phyloP scores from a whole-genome alignment of 2,113 vertebrate genomes.

The Megaptera novaeangliae region DNA sequence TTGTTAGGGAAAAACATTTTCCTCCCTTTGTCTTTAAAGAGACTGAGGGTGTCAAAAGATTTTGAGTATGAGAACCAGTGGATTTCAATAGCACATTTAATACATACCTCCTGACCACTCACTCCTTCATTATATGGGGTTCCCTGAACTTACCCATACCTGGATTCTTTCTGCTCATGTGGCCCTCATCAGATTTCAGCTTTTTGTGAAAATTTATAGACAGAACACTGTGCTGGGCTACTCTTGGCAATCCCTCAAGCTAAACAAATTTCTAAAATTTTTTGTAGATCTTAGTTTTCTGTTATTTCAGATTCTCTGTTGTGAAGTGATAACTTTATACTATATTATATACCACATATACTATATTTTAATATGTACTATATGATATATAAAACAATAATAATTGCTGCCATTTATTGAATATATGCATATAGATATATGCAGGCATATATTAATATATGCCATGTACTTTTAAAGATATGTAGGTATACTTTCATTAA shows the following conservation, averaged over 20 bases:
- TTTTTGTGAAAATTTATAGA: not conserved
- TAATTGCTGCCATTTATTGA: not conserved
- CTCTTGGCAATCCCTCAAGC: not conserved
- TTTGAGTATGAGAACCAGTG: not conserved
- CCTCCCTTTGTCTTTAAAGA: not conserved
- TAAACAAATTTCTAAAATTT: not conserved
- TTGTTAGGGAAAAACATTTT: not conserved
- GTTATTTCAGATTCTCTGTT: not conserved
- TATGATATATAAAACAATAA: not conserved
- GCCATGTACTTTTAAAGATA: not conserved
- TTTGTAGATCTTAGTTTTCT: not conserved
- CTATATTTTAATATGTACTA: not conserved
- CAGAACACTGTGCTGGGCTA: not conserved
- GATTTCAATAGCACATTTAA: not conserved
- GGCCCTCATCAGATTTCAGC: not conserved
- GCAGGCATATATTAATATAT: not conserved
- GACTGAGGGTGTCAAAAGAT: not conserved
- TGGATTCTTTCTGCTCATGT: not conserved
- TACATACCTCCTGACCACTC: not conserved
- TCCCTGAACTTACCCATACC: not conserved
- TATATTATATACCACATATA: not conserved
- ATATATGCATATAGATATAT: not conserved
- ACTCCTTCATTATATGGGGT: not conserved
- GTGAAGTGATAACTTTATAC: not conserved
- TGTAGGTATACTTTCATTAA: not conserved